Percentiles rank a stretch among this genome's conserved stretches.
Evolutionary conservation across 2,113 vertebrate genomes (phyloP).

Genomic region (Vidua macroura): DNA sequence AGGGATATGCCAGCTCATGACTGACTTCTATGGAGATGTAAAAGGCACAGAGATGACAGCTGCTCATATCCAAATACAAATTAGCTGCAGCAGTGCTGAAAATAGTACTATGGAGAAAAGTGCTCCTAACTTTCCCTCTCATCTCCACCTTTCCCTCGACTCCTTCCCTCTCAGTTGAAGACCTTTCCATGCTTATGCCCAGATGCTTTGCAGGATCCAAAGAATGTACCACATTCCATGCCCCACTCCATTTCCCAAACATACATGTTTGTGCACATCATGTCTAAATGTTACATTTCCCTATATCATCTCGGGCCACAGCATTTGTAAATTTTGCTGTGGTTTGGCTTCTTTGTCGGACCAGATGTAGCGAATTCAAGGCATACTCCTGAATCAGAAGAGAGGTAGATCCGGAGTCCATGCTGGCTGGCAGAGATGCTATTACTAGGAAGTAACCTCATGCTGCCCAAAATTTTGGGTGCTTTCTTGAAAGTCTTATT

Average conservation of each 20-base stretch:
- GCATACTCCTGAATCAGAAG: not conserved
- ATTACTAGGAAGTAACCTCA: not conserved
- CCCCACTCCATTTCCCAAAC: not conserved
- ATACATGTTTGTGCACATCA: not conserved
- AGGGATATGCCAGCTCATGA: not conserved
- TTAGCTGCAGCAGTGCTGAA: not conserved
- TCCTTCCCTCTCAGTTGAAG: not conserved
- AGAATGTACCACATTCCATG: not conserved
- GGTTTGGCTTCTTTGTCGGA: not conserved
- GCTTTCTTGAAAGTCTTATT: not conserved
- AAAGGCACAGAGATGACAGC: not conserved
- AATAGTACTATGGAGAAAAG: not conserved
- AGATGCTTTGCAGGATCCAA: not conserved
- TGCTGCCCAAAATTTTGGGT: not conserved
- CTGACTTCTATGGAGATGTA: not conserved
- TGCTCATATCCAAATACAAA: slow-evolving; percentile 1
- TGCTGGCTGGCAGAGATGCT: not conserved
- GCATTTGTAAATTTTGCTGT: not conserved
- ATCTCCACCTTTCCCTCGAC: not conserved
- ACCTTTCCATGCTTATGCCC: not conserved
- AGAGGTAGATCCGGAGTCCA: not conserved
- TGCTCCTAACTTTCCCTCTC: not conserved
- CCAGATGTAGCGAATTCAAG: not conserved
- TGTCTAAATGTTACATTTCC: not conserved
- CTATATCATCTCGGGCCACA: not conserved